Evolutionary conservation across 2,888 invertebrate genomes (phyloP).

Genomic region (Sesia apiformis): DNA sequence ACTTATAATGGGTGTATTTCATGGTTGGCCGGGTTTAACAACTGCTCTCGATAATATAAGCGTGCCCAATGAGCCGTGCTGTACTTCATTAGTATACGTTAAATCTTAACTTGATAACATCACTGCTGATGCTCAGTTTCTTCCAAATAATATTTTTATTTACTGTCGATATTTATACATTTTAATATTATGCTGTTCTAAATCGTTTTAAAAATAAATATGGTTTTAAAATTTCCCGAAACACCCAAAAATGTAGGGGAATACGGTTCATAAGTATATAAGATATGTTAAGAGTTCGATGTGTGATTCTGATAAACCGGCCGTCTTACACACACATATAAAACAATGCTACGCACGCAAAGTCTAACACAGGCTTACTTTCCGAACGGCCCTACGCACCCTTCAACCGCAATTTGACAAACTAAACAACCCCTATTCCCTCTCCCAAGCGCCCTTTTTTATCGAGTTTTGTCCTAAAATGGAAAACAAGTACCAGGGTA

Average conservation of each 20-base stretch:
- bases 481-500: constrained; percentile 70
- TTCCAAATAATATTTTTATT: too few species aligned
- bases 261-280: too few species aligned
- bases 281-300: too few species aligned
- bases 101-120: too few species aligned
- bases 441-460: constrained; percentile 60
- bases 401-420: constrained; percentile 26
- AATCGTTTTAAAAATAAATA: too few species aligned
- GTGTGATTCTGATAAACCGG: background rate
- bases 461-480: constrained; percentile 74
- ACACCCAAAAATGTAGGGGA: too few species aligned
- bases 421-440: constrained; percentile 2
- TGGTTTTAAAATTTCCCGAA: too few species aligned
- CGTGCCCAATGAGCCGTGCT: constrained; percentile 28
- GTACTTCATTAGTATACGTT: constrained; percentile 6
- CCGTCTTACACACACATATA: background rate
- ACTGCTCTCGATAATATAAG: constrained; percentile 3
- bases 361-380: constrained; percentile 8
- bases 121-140: too few species aligned
- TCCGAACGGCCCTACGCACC: constrained; percentile 30
- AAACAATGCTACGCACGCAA: background rate
- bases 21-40: constrained; percentile 21
- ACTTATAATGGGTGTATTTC: constrained; percentile 32
- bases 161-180: too few species aligned
- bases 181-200: too few species aligned